These are phyloP conservation scores for Hydractinia echinata DNA, from an alignment of 30 jellyfish, hydroid and myxozoan species.

Conservation along the genomic window DNA sequence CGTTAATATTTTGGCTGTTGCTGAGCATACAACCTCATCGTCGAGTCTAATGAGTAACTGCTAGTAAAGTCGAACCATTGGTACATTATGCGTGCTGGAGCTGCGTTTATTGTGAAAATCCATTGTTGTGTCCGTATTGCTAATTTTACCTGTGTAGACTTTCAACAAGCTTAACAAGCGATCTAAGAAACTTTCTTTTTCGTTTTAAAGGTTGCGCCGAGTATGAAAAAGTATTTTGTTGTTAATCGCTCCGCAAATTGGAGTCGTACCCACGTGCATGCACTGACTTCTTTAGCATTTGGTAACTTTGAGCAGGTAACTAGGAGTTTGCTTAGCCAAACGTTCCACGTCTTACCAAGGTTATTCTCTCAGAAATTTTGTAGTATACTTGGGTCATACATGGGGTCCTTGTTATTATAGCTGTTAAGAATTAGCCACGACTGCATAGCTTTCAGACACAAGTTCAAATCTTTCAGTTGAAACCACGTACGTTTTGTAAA, in stretches of 20 bases:
- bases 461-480: neutral
- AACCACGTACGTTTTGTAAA: neutral
- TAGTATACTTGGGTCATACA: conserved; percentile 4
- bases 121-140: neutral
- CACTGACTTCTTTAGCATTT: neutral
- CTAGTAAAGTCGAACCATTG: conserved; percentile 15
- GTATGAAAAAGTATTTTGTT: neutral
- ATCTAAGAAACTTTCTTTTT: conserved; percentile 1
- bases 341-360: neutral
- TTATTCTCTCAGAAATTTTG: neutral
- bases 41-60: neutral
- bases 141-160: neutral
- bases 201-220: neutral
- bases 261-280: conserved; percentile 11
- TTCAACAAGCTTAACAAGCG: neutral
- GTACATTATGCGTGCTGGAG: neutral
- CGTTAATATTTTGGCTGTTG: neutral
- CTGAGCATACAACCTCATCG: neutral
- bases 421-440: neutral
- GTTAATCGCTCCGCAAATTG: conserved; percentile 7
- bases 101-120: neutral
- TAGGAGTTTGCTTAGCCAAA: neutral
- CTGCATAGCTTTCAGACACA: neutral
- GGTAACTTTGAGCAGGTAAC: neutral
- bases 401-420: neutral